These are phyloP conservation scores for Pararge aegeria DNA, from an alignment of 1,140 invertebrate genomes.

Conservation along the genomic window DNA sequence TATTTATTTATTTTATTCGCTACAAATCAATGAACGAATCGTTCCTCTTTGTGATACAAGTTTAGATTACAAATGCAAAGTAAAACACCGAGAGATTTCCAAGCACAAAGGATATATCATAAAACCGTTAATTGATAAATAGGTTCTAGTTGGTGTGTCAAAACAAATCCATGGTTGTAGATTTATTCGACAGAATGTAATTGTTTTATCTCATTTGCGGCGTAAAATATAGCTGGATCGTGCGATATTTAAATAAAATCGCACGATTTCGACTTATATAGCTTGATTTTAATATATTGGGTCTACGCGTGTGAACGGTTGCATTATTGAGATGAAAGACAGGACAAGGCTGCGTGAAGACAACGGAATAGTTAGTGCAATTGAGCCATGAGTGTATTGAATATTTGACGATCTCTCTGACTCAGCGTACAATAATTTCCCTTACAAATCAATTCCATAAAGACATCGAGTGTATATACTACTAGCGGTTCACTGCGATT, in stretches of 20 bases:
- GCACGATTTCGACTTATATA: conserved; percentile 11
- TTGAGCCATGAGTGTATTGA: neutral
- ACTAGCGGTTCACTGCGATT: too few species aligned
- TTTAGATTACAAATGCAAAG: neutral
- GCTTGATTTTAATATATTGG: neutral
- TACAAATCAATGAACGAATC: too few species aligned
- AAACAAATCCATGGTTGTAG: conserved; percentile 3
- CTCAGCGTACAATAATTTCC: neutral
- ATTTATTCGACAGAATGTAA: conserved; percentile 12
- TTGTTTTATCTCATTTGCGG: conserved; percentile 3
- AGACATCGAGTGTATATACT: too few species aligned
- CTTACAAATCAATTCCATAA: neutral
- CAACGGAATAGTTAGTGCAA: neutral
- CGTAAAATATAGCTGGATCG: conserved; percentile 4
- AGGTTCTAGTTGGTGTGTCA: neutral
- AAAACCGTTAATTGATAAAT: conserved; percentile 5
- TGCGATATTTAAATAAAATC: conserved; percentile 10
- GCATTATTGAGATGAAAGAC: conserved; percentile 1
- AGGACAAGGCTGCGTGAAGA: neutral
- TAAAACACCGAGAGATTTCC: neutral
- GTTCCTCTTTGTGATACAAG: neutral
- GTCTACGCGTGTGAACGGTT: conserved; percentile 6
- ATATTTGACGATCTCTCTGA: neutral
- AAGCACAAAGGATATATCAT: conserved; percentile 2
- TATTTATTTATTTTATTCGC: too few species aligned